Evolutionary conservation across 2,888 invertebrate species (phyloP).

Genomic region (Zele albiditarsus): DNA sequence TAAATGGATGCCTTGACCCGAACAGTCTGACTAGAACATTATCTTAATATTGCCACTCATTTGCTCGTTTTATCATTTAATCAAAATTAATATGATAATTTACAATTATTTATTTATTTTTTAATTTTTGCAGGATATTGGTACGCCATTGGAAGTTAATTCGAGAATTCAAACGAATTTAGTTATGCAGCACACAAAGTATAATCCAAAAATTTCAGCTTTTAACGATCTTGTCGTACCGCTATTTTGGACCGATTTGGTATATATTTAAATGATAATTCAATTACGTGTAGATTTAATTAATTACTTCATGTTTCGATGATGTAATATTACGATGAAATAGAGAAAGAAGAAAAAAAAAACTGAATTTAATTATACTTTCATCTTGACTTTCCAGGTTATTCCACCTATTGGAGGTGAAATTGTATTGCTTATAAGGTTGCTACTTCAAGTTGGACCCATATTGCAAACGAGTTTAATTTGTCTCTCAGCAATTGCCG

Average conservation of each 20-base stretch:
- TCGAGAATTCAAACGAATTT: conserved; percentile 84
- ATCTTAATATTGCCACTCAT: neutral
- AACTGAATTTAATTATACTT: neutral
- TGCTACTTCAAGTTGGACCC: conserved; percentile 61
- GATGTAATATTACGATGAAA: neutral
- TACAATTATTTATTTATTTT: neutral
- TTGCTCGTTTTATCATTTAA: neutral
- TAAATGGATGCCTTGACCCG: neutral
- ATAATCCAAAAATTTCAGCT: conserved; percentile 77
- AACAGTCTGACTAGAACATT: neutral
- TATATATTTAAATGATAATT: conserved; percentile 69
- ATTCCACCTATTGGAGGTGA: conserved; percentile 57
- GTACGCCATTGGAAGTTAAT: conserved; percentile 79
- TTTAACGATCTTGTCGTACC: conserved; percentile 81
- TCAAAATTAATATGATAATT: neutral
- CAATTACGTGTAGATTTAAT: neutral
- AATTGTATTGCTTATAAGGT: conserved; percentile 54
- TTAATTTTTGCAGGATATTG: conserved; percentile 74
- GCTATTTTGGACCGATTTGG: conserved; percentile 82
- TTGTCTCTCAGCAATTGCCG: conserved; percentile 60
- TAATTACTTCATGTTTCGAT: neutral
- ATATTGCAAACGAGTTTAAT: conserved; percentile 60
- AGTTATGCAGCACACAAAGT: conserved; percentile 78
- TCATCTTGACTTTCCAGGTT: conserved; percentile 53
- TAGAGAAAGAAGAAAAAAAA: neutral